Percentiles rank a stretch among this genome's conserved stretches.
Conservation (phyloP, 2,888 invertebrate genomes). For the Corythucha ciliata region DNA sequence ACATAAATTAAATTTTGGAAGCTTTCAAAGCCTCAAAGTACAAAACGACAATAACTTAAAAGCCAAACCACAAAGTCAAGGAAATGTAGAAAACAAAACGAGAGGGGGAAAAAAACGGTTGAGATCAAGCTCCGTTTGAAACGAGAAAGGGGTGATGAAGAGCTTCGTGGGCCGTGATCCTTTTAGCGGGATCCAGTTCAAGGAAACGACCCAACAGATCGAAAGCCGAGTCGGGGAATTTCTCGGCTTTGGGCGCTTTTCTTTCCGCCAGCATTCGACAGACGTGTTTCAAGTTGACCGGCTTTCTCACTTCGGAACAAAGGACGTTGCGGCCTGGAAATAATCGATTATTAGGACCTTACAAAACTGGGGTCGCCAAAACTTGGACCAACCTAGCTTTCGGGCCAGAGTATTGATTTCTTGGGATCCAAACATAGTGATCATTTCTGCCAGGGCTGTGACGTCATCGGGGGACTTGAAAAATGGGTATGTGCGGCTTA, state of each 20-base stretch:
- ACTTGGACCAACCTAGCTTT: constrained; percentile 55
- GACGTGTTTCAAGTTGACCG: constrained; percentile 40
- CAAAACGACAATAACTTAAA: too few relatives aligned
- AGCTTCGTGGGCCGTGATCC: constrained; percentile 65
- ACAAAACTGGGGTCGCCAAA: background rate
- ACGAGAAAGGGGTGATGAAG: constrained; percentile 64
- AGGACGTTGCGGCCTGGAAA: constrained; percentile 36
- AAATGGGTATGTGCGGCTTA: constrained; percentile 73
- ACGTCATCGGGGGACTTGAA: constrained; percentile 72
- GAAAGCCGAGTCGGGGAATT: constrained; percentile 62
- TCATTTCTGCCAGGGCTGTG: constrained; percentile 71
- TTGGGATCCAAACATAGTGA: constrained; percentile 64
- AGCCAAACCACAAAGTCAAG: too few relatives aligned
- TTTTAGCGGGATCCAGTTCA: constrained; percentile 65
- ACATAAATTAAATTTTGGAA: too few relatives aligned
- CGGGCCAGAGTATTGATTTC: constrained; percentile 57
- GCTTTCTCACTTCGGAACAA: constrained; percentile 37
- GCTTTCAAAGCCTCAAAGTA: too few relatives aligned
- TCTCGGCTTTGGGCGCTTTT: constrained; percentile 1
- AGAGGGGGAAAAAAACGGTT: too few relatives aligned
- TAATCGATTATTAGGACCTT: background rate
- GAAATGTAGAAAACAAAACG: too few relatives aligned
- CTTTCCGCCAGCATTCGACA: constrained; percentile 36
- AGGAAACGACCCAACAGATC: constrained; percentile 60
- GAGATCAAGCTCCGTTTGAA: constrained; percentile 7